A percentile compares a stretch with the other conserved stretches of the same genome.
These are phyloP conservation scores for Hoplostethus atlanticus DNA, from an alignment of 2,797 vertebrate species.

Conservation along the genomic window DNA sequence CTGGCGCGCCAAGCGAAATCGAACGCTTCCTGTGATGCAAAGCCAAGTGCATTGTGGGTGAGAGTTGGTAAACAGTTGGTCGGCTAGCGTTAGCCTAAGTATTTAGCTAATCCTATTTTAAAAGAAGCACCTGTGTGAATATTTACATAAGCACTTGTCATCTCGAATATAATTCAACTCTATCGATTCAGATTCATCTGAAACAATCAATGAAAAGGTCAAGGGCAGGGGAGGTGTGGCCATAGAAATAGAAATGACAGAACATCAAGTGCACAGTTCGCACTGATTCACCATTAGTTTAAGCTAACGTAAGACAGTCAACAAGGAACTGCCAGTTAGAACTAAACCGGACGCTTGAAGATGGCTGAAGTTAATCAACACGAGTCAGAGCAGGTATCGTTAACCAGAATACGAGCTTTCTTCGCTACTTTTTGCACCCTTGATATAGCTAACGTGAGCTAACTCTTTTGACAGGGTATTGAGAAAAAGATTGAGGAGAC, in stretches of 20 bases:
- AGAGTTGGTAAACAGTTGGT: constrained; percentile 28
- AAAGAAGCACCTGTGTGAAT: not conserved
- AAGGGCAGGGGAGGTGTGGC: constrained; percentile 64
- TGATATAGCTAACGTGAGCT: constrained; percentile 14
- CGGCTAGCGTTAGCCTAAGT: not conserved
- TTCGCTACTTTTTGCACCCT: not conserved
- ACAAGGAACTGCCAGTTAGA: constrained; percentile 54
- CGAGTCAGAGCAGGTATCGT: constrained; percentile 81
- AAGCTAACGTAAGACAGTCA: constrained; percentile 34
- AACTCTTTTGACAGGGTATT: constrained; percentile 83
- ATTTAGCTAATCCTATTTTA: not conserved
- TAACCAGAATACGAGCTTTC: not conserved
- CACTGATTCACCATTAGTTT: constrained; percentile 68
- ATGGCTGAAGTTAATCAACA: constrained; percentile 83
- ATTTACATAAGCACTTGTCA: not conserved
- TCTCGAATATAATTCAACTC: not conserved
- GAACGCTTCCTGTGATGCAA: constrained; percentile 59
- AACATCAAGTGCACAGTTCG: constrained; percentile 64
- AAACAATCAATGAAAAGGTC: not conserved
- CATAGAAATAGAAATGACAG: constrained; percentile 62
- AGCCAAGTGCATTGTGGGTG: constrained; percentile 74
- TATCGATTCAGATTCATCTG: not conserved
- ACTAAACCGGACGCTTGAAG: constrained; percentile 56
- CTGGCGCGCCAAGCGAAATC: constrained; percentile 54
- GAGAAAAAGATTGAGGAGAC: constrained; percentile 88